Evolutionary conservation across 2,113 vertebrate species (phyloP), one percentile per base, ranked within the genome.

Genomic region (Psettodes erumei): DNA sequence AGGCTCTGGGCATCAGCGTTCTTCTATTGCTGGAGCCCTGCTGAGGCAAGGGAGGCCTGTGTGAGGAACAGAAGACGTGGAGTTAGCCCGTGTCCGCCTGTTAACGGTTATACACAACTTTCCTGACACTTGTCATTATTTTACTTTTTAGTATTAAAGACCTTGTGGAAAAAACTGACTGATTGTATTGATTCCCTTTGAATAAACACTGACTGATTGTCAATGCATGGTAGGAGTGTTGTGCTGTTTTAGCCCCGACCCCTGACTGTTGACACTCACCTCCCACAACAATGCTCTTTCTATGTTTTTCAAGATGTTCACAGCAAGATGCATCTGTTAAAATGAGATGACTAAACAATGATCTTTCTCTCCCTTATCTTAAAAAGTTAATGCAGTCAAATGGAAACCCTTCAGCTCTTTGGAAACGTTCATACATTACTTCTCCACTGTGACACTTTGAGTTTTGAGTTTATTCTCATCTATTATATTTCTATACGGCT

Each of bases 31-130:
- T 37, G 33, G 32, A 38, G n/a, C 48, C 28, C 18, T 33, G 23
- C 42, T 73, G 69, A 51, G 58, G 8, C 43, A 56, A 45, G 25
- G 48, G 23, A 18, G 50, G 13, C 23, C 90, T 90, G 75, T 16
- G 53, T 25, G 50, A 13, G 5, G 30, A 82, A 82, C 0, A 53
- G 8, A 50, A n/a, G 19, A 10, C 9, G 6, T 42, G n/a, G 12
- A 56, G 15, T 28, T 8, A 67, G 12, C 42, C 45, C 3, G 50
- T 30, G 15, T 28, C 7, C 25, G 45, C 21, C 3, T n/a, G 7
- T 25, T 69, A 32, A 47, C 47, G 10, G 15, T 19, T 19, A n/a
- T 30, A 62, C 30, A 42, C 18, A 13, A 33, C 21, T 37, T 61
- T 42, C 5, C 21, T 58, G 7, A 2, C 21, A 55, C 19, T 32